Evolutionary conservation across 2,888 invertebrate species (phyloP), one percentile per base, ranked within the genome.

Genomic region (Lamellibrachia satsuma): DNA sequence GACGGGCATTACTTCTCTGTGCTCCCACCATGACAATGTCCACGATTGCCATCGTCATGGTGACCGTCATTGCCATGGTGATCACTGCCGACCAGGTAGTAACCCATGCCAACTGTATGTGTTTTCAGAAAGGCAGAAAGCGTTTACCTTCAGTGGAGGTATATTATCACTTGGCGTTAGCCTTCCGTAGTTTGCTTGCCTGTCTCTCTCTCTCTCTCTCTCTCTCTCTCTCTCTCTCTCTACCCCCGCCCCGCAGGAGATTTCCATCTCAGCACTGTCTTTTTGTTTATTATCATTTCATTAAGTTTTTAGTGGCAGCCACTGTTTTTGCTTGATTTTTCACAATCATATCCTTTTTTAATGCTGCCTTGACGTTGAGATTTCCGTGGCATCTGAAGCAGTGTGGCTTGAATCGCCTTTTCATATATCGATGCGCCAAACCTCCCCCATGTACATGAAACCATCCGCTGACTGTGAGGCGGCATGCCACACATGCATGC

Each of bases 41-140:
- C 75, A n/a, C 75, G 1, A 75, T n/a, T n/a, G 75, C 75, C 75
- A n/a, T 75, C 75, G 75, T 75, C 75, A 75, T 75, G 75, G 75
- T 39, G 39, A 39, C 39, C 39, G 75, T 7, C 75, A n/a, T 75
- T n/a, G 75, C n/a, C 75, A 75, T 75, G 75, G 75, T 22, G 22
- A 75, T 1, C 75, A 75, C 75, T 75, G 75, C 75, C n/a, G 2
- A 75, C 75, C 75, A 75, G 75, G 75, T 75, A 75, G 75, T 75
- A 75, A 75, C 75, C 75, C 75, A 27, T 92, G 39, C 90, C 90
- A 92, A 92, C 52, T 92, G 92, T 92, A 55, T 92, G 90, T 92
- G 90, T 92, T 92, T 92, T 92, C 92, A 92, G 92, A 92, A 92
- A 92, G 55, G 90, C 92, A 92, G 90, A 90, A 92, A 92, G 55